Conservation (phyloP, 1,140 invertebrate species). For the Drosophila equinoxialis region DNA sequence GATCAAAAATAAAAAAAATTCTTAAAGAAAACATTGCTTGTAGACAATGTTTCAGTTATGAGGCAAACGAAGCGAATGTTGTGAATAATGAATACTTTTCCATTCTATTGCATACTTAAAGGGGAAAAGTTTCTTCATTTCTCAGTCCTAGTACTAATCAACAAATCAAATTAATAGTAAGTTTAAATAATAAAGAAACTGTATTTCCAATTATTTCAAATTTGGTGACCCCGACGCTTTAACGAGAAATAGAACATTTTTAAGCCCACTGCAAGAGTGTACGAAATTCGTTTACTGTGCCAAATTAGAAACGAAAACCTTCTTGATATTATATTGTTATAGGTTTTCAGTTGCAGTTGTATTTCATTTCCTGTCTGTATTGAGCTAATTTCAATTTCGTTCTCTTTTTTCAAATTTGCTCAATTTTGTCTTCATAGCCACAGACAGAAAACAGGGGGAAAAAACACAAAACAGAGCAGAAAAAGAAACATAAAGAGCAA, state of each 20-base stretch:
- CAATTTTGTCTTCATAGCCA: slow-evolving; percentile 10
- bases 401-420: slow-evolving; percentile 9
- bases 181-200: background rate
- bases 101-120: too few relatives aligned
- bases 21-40: too few relatives aligned
- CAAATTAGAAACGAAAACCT: too few relatives aligned
- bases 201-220: too few relatives aligned
- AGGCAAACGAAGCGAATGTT: too few relatives aligned
- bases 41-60: too few relatives aligned
- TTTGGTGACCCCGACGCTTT: background rate
- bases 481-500: background rate
- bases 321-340: background rate
- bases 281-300: background rate
- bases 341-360: background rate
- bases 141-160: too few relatives aligned
- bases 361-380: background rate
- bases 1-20: too few relatives aligned
- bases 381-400: slow-evolving; percentile 13
- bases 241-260: too few relatives aligned
- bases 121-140: too few relatives aligned
- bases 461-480: background rate
- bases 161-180: too few relatives aligned
- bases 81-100: too few relatives aligned
- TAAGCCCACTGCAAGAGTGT: background rate
- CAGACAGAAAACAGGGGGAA: background rate